A percentile compares a stretch with the other conserved stretches of the same genome.
Conservation (phyloP, 2,797 vertebrate genomes). For the Discoglossus pictus region DNA sequence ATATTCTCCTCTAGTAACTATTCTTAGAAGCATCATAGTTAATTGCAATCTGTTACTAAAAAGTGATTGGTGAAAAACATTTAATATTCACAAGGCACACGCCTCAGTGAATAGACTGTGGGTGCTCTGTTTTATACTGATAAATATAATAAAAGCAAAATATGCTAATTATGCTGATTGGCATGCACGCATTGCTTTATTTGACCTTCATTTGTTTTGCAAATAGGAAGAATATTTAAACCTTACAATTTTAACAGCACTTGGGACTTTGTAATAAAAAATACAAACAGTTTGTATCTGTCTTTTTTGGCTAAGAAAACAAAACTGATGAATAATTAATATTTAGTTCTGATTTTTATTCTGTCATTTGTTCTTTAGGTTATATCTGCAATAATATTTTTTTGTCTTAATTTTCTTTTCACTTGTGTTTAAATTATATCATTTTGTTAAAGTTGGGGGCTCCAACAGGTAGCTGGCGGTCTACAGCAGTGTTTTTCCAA, state of each 20-base stretch:
- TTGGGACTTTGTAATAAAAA: neutral
- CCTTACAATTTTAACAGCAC: slow-evolving; percentile 13
- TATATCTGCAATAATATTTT: too few species aligned
- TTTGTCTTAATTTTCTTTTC: too few species aligned
- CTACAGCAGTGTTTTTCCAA: too few species aligned
- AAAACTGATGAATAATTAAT: too few species aligned
- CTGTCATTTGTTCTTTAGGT: neutral
- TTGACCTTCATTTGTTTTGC: slow-evolving; percentile 29
- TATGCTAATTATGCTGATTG: slow-evolving; percentile 22
- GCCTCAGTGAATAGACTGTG: slow-evolving; percentile 18
- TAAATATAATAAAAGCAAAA: slow-evolving; percentile 23
- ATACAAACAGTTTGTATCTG: neutral
- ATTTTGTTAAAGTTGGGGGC: too few species aligned
- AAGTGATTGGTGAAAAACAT: slow-evolving; percentile 25
- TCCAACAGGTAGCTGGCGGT: too few species aligned
- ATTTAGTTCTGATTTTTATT: neutral
- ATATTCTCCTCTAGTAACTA: neutral
- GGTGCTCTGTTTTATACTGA: slow-evolving; percentile 20
- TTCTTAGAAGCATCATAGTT: slow-evolving; percentile 11
- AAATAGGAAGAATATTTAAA: slow-evolving; percentile 10
- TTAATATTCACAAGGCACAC: slow-evolving; percentile 38
- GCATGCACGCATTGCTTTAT: slow-evolving; percentile 18
- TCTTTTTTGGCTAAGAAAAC: neutral
- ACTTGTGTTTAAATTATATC: too few species aligned
- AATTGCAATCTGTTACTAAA: slow-evolving; percentile 17